Base-by-base conservation (phyloP, 1,140 invertebrate genomes). In the Diachasmimorpha longicaudata region DNA sequence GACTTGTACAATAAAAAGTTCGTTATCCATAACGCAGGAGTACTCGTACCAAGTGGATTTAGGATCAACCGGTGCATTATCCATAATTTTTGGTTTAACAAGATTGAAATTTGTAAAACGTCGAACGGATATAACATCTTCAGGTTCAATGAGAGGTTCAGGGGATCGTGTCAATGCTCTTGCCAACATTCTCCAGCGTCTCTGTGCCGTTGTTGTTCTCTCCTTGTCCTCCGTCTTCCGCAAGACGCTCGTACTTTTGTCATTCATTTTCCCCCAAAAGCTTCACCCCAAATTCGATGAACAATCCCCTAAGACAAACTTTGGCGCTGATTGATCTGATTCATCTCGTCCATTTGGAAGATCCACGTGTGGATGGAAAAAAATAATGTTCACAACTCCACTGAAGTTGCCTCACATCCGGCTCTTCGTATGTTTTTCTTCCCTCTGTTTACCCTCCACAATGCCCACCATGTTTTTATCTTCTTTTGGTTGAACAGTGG, bases 101-200 rank as follows among this genome's bases (percentile, higher is more conserved):
- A 92, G 82, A 42, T 90, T 90, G 79, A 92, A 92, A 14, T 89
- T 89, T 21, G 90, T 89, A 79, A 92, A 92, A 68, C 91, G 84
- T 5, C 91, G 86, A 3, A 92, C 89, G 3, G 91, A 92, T 63
- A 90, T 89, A 74, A 88, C 87, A 74, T 89, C 89, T 19, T 89
- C 79, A 77, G 87, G 80, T 70, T 90, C 85, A 78, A 90, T 81
- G 78, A 83, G 71, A 78, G 84, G 75, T 72, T 87, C 85, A 79
- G 82, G 78, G 8, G 83, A 83, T 44, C 89, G 90, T 39, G 89
- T 90, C 75, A 94, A 82, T 46, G 93, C 93, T 70, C 92, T 91
- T 14, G 93, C 93, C 72, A 95, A 86, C 14, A 94, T 90, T 31
- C 90, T 90, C 93, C 93, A 95, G 80, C 93, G 90, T 78, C 91